Evolutionary conservation across 2,113 vertebrate species (phyloP), one percentile per base, ranked within the genome.

Genomic region (Callipepla squamata): DNA sequence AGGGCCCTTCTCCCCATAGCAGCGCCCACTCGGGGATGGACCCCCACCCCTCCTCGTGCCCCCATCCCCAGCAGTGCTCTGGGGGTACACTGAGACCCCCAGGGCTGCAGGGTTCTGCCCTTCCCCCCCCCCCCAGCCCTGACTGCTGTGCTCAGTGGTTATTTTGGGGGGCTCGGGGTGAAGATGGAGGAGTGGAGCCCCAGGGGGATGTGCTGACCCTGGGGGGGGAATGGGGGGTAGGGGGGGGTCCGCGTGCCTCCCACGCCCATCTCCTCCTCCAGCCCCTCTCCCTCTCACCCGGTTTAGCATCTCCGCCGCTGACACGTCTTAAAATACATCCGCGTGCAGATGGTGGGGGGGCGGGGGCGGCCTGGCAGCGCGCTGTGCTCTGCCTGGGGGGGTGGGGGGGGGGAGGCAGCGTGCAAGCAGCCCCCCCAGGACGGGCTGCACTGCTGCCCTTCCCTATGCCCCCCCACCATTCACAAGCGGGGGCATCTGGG

Each of bases 301-400:
- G 48, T 91, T 82, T 66, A 38, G 70, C 86, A 80, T 90, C 95
- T 67, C 90, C 3, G 44, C 30, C 51, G 26, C 92, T 87, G 92
- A 79, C 88, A 89, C 85, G 1, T 96, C 89, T 89, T 89, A 93
- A 95, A 95, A 94, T 91, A 92, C 2, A 61, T 84, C 90, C 55
- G 79, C 26, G 72, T 87, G 88, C 89, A 96, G 95, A 92, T 95
- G 95, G 92, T 0, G 40, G 66, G 62, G 79, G 89, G 78, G 22
- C 20, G 85, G 80, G 7, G 90, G 45, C 38, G 25, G 68, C n/a
- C n/a, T 8, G 2, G 76, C 34, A 34, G 59, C 44, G 78, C n/a
- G 59, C 95, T 38, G 59, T 2, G 79, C 75, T 7, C 6, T 26
- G 51, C 51, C 51, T 53, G 25, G 50, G 50, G 50, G 40, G 40